Evolutionary conservation across 2,113 vertebrate genomes (phyloP), one percentile per base, ranked within the genome.

Genomic region (Tachycineta bicolor): DNA sequence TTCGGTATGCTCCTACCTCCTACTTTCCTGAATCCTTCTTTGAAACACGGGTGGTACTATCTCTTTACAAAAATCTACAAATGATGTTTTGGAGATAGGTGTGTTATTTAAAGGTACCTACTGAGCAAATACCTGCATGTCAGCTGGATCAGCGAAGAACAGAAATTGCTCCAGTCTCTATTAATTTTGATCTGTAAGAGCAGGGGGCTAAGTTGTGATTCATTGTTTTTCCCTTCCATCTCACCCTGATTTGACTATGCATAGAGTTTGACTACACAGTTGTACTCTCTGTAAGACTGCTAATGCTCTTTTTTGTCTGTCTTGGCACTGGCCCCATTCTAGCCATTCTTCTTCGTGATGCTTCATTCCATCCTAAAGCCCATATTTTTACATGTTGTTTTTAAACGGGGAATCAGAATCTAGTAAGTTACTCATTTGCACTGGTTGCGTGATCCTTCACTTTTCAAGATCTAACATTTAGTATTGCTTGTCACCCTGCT

Each of bases 271-370:
- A 79, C 64, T 89, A 37, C 60, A 65, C 59, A 65, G 68, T 80
- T 2, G 2, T n/a, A 31, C 71, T 93, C 76, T 70, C 60, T 93
- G 52, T 41, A 69, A 80, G 87, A 41, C 85, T 94, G 56, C 71
- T 96, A 70, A 73, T 89, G 64, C 88, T 88, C 76, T 80, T 90
- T 93, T 90, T 92, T 83, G 69, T 86, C 76, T 93, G 69, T 87
- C 56, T 90, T 90, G 90, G 79, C 95, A 56, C 62, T 81, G 85
- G 62, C 44, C 71, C 75, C 52, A 19, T 87, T 83, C 25, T 80
- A 47, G 79, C 82, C 79, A 78, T 92, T 95, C 90, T 89, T 81
- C 69, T 80, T 90, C 3, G 0, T 91, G 87, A 55, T 65, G 70
- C 59, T 83, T 77, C 64, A 7, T 94, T 94, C 90, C 64, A 86